Conservation (phyloP, 2,888 invertebrate genomes). For the Catocala nupta region DNA sequence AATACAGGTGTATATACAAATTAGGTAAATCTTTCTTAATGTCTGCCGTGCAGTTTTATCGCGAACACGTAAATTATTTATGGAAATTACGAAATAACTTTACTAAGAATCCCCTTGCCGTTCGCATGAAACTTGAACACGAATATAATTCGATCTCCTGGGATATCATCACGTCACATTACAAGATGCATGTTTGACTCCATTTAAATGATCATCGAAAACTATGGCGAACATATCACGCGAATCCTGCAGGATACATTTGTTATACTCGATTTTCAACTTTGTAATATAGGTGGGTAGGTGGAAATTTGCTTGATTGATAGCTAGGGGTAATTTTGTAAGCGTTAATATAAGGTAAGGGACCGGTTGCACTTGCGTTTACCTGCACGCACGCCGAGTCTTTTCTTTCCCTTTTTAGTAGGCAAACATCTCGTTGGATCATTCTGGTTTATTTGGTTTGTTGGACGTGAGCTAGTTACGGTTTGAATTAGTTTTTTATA, state of each 20-base stretch:
- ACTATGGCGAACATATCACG: conserved; percentile 56
- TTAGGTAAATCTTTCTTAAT: no score
- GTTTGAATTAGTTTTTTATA: conserved; percentile 39
- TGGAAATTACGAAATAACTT: conserved; percentile 10
- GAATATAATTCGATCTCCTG: conserved; percentile 23
- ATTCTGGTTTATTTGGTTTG: conserved; percentile 56
- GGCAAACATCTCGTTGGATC: conserved; percentile 47
- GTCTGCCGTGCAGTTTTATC: no score
- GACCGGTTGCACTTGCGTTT: conserved; percentile 72
- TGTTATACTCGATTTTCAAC: conserved; percentile 15
- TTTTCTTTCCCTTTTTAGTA: conserved; percentile 39
- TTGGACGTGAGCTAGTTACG: conserved; percentile 60
- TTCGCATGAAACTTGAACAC: no score
- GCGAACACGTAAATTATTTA: background rate
- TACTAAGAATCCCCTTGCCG: conserved; percentile 32
- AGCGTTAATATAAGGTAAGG: conserved; percentile 66
- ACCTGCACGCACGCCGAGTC: conserved; percentile 71
- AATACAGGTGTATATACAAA: no score
- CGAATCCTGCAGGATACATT: conserved; percentile 46
- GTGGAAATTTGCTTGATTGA: conserved; percentile 11
- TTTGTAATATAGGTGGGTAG: conserved; percentile 6
- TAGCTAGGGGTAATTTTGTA: conserved; percentile 66
- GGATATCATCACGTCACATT: conserved; percentile 47
- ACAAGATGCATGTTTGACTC: conserved; percentile 62
- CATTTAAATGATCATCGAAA: conserved; percentile 63